Conservation (phyloP, 2,113 vertebrate genomes). For the Phycodurus eques region DNA sequence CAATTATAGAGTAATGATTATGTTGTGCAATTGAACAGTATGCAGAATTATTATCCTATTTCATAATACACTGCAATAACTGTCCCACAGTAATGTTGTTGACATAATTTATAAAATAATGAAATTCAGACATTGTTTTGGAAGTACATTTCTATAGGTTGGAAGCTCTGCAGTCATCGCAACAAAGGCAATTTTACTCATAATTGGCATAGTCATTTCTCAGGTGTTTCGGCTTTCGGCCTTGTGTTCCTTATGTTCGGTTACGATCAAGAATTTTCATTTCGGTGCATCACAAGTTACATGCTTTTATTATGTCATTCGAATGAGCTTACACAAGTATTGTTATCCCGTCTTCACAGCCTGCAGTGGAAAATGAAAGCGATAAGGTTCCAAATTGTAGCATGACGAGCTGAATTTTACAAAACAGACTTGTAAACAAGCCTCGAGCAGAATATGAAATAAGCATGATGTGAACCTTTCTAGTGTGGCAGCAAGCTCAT, state of each 20-base stretch:
- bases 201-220: too few species aligned
- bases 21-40: too few species aligned
- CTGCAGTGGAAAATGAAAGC: neutral
- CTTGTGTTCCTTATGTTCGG: neutral
- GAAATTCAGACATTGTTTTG: too few species aligned
- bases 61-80: too few species aligned
- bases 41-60: too few species aligned
- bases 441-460: neutral
- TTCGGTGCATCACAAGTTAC: neutral
- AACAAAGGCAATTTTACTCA: too few species aligned
- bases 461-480: neutral
- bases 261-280: neutral
- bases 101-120: too few species aligned
- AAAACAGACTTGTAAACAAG: neutral
- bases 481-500: slow-evolving; percentile 15
- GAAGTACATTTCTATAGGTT: too few species aligned
- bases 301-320: neutral
- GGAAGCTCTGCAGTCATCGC: too few species aligned
- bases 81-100: too few species aligned
- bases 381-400: neutral
- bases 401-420: neutral
- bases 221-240: too few species aligned
- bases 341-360: neutral
- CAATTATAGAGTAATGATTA: too few species aligned
- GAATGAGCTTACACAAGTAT: neutral